phyloP scores from a whole-genome alignment of 2,888 invertebrate genomes.

The Congeria kusceri region DNA sequence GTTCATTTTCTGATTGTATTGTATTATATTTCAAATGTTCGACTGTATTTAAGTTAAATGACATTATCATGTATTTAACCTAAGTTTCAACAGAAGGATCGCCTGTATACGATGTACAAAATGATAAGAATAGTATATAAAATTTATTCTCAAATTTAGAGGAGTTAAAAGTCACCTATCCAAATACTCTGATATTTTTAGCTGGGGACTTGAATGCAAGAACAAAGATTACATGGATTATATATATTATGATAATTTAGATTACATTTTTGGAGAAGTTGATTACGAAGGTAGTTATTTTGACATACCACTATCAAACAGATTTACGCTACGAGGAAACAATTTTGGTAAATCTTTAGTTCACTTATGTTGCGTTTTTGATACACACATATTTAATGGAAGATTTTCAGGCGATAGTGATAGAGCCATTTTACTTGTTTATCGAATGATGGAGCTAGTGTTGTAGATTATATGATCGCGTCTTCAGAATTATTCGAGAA shows the following conservation, averaged over 20 bases:
- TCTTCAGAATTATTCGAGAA: background rate
- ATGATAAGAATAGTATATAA: no score
- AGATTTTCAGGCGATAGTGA: background rate
- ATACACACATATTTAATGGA: background rate
- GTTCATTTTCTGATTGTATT: no score
- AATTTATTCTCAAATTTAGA: no score
- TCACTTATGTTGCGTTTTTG: conserved; percentile 5
- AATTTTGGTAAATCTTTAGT: background rate
- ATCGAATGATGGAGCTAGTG: conserved; percentile 1
- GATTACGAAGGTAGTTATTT: conserved; percentile 10
- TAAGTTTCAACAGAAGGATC: no score
- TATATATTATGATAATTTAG: background rate
- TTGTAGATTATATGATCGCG: background rate
- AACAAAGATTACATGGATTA: background rate
- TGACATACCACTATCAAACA: background rate
- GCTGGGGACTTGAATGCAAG: background rate
- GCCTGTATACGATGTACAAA: no score
- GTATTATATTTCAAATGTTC: no score
- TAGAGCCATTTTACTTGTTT: background rate
- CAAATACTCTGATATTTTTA: no score
- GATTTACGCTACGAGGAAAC: background rate
- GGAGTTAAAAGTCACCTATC: no score
- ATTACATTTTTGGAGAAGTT: conserved; percentile 5
- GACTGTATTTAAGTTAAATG: no score
- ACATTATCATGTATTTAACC: no score